Evolutionary conservation across 2,797 vertebrate species (phyloP).

Genomic region (Prunella strophiata): DNA sequence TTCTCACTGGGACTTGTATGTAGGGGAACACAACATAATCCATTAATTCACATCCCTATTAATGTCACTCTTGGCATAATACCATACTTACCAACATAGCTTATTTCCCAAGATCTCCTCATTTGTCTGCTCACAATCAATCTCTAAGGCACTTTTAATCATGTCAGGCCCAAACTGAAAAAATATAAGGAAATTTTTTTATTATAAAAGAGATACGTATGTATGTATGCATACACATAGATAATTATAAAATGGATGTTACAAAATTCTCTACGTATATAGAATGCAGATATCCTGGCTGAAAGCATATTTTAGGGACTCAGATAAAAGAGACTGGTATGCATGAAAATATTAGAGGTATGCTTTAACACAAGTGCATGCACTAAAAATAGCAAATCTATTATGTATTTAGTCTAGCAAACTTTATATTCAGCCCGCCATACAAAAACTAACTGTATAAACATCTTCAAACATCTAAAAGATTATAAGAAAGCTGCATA

Average conservation of each 20-base stretch:
- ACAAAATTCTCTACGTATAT: neutral
- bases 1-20: neutral
- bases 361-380: rapidly evolving
- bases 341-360: neutral
- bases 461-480: neutral
- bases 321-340: neutral
- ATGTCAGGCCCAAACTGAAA: neutral
- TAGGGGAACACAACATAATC: neutral
- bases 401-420: neutral
- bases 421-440: neutral
- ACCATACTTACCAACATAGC: neutral
- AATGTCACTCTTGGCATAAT: neutral
- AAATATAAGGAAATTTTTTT: neutral
- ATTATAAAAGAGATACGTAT: neutral
- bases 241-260: neutral
- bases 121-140: neutral
- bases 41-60: neutral
- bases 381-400: neutral
- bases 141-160: neutral
- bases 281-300: neutral
- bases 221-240: too few species aligned
- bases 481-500: neutral
- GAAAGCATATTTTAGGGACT: neutral
- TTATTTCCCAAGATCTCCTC: neutral
- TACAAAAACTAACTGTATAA: neutral